Conservation (phyloP, 1,140 invertebrate genomes). For the Carcinoscorpius rotundicauda region DNA sequence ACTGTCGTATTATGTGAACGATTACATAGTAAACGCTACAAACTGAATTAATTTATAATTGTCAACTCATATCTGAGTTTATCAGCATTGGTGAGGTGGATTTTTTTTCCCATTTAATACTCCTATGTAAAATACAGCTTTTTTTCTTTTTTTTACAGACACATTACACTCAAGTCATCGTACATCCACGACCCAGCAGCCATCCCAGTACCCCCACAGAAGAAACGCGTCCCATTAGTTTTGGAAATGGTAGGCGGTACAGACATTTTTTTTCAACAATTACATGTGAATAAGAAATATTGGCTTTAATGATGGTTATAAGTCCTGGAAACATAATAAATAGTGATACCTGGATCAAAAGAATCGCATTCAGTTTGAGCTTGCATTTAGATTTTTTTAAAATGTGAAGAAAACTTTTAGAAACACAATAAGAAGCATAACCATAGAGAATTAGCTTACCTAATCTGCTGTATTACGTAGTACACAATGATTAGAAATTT, state of each 20-base stretch:
- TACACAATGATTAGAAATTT: too few relatives aligned
- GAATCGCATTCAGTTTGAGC: too few relatives aligned
- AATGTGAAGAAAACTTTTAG: too few relatives aligned
- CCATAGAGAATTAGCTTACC: too few relatives aligned
- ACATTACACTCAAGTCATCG: constrained; percentile 18
- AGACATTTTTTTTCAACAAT: background rate
- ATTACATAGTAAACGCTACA: constrained; percentile 13
- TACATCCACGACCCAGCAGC: constrained; percentile 15
- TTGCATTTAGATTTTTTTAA: too few relatives aligned
- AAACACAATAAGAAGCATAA: too few relatives aligned
- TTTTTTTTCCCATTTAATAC: background rate
- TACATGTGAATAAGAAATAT: too few relatives aligned
- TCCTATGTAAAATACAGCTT: too few relatives aligned
- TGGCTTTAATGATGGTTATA: too few relatives aligned
- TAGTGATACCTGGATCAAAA: too few relatives aligned
- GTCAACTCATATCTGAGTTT: background rate
- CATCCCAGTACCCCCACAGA: constrained; percentile 13
- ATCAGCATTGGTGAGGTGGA: background rate
- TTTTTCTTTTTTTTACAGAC: constrained; percentile 5
- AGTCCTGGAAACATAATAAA: constrained; percentile 2
- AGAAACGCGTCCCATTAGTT: constrained; percentile 14
- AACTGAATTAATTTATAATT: constrained; percentile 13
- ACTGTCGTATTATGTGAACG: constrained; percentile 9
- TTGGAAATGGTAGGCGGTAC: constrained; percentile 16
- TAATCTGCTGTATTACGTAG: too few relatives aligned